Percentiles rank a stretch among this genome's conserved stretches.
These are phyloP conservation scores for Oryctes rhinoceros DNA, from an alignment of 1,140 invertebrate species.

Conservation along the genomic window DNA sequence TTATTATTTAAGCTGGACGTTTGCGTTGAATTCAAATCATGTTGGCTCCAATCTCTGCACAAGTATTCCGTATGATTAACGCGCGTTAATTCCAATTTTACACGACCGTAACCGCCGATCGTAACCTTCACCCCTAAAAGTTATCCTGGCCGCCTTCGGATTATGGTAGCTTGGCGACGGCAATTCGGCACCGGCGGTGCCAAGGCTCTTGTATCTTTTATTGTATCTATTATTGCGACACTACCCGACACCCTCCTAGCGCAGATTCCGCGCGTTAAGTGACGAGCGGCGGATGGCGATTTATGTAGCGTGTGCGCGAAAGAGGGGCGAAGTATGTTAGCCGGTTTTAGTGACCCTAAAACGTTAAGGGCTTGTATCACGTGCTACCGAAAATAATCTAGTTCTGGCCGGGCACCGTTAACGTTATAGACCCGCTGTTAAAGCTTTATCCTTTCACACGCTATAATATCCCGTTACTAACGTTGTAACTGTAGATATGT, in stretches of 20 bases:
- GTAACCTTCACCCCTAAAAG: neutral
- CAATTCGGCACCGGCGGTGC: neutral
- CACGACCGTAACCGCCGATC: neutral
- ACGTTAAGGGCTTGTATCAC: neutral
- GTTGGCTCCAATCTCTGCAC: too few species aligned
- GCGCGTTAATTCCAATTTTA: neutral
- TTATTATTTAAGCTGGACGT: too few species aligned
- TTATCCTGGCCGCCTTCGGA: neutral
- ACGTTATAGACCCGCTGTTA: neutral
- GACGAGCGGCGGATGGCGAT: neutral
- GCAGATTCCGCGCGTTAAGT: neutral
- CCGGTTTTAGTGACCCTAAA: neutral
- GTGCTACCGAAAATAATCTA: constrained; percentile 21
- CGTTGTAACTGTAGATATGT: neutral
- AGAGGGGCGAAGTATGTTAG: neutral
- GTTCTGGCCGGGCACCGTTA: neutral
- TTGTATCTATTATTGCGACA: neutral
- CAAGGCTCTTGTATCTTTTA: neutral
- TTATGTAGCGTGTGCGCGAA: neutral
- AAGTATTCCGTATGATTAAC: too few species aligned
- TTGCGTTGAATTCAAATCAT: too few species aligned
- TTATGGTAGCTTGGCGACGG: neutral
- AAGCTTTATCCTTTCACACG: neutral
- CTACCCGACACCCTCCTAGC: neutral
- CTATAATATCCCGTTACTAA: neutral